Conservation (phyloP, 2,113 vertebrate species). For the Ceyx margarethae region DNA sequence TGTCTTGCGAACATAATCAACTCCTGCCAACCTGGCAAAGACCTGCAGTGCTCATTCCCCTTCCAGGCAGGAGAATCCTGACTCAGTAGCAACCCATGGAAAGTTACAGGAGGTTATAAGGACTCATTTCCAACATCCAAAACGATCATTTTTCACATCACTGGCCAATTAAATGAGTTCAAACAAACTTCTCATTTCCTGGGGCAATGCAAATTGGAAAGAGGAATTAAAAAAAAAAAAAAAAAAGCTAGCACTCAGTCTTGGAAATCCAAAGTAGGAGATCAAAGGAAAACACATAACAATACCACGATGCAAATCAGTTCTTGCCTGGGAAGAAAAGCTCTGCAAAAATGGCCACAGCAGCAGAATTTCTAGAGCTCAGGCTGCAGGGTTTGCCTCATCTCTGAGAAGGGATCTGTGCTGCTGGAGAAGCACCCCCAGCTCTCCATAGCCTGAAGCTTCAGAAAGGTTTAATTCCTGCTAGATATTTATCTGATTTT, state of each 20-base stretch:
- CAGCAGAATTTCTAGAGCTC: conserved; percentile 52
- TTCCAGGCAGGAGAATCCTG: background rate
- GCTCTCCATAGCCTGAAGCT: background rate
- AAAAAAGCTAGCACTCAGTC: background rate
- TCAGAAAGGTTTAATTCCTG: background rate
- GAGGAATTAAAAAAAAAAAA: background rate
- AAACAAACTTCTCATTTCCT: conserved; percentile 28
- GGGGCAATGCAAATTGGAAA: conserved; percentile 37
- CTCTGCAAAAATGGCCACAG: conserved; percentile 5
- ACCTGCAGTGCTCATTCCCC: background rate
- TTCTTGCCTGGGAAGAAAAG: background rate
- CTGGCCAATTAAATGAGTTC: conserved; percentile 45
- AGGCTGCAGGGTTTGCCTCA: background rate
- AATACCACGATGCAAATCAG: conserved; percentile 22
- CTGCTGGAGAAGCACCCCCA: background rate
- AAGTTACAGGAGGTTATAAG: conserved; percentile 4
- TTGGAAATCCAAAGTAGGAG: conserved; percentile 25
- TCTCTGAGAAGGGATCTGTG: background rate
- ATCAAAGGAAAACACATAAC: conserved; percentile 48
- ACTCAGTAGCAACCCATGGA: background rate
- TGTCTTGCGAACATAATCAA: background rate
- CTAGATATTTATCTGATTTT: background rate
- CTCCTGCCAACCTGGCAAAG: background rate
- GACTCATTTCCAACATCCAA: background rate
- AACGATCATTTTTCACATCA: conserved; percentile 25